Evolutionary conservation across 2,113 vertebrate genomes (phyloP).

Genomic region (Gadus chalcogrammus): DNA sequence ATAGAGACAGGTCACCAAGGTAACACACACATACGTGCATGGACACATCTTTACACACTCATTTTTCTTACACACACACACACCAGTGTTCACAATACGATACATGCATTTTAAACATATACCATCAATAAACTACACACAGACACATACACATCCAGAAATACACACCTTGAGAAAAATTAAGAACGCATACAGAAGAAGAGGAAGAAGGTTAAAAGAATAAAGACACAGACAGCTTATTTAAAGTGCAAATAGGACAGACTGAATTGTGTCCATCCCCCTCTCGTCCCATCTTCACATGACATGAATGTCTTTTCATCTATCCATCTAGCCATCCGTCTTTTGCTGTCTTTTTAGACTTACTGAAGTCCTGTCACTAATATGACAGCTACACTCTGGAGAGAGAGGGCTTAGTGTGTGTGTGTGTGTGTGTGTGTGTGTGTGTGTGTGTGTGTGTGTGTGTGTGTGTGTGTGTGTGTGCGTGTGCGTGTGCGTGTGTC

Average conservation of each 20-base stretch:
- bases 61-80: background rate
- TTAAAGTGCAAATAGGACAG: constrained; percentile 96
- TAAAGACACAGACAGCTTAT: constrained; percentile 50
- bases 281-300: too few relatives aligned
- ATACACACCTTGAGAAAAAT: constrained; percentile 34
- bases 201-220: constrained; percentile 62
- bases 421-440: background rate
- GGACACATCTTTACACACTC: background rate
- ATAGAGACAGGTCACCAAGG: constrained; percentile 75
- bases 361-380: too few relatives aligned
- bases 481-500: background rate
- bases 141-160: background rate
- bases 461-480: too few relatives aligned
- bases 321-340: too few relatives aligned
- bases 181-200: constrained; percentile 82
- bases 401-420: background rate
- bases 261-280: constrained; percentile 88
- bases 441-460: background rate
- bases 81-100: background rate
- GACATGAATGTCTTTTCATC: too few relatives aligned
- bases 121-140: too few relatives aligned
- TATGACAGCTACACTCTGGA: too few relatives aligned
- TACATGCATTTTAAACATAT: background rate
- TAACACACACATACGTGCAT: constrained; percentile 40
- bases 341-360: too few relatives aligned